Base-by-base conservation (phyloP, 2,113 vertebrate genomes). In the Siniperca knerii region DNA sequence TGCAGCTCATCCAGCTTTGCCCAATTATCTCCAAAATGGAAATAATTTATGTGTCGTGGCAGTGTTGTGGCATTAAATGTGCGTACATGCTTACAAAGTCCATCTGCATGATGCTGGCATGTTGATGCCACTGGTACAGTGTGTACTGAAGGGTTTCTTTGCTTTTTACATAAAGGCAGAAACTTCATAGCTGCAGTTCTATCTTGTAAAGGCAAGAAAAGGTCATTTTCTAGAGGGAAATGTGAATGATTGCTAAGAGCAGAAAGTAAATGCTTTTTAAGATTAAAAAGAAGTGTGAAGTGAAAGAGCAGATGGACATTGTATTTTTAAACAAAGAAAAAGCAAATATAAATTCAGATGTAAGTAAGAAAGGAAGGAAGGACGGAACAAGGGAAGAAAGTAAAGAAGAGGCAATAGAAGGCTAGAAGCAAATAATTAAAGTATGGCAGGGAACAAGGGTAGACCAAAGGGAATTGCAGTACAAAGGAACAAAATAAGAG, bases 1-100 rank as follows among this genome's bases (percentile, higher is more conserved):
- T 37, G 67, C 11, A 69, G 65, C 54, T 44, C 67, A 50, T 18
- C 35, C 61, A 33, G 72, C 58, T 20, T 23, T 9, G 6, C 20
- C 44, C 52, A 23, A 52, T 74, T 64, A 66, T 85, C 46, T 44
- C 13, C 57, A 64, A n/a, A 68, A 65, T 25, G 58, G 69, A 85
- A 89, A 89, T 85, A 44, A 91, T 87, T 72, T 18, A 85, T 81
- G 64, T 46, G 71, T 5, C 44, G 58, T 55, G 37, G 3, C 70
- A 79, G 29, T 29, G 29, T 29, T 29, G 29, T 29, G 29, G 29
- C 29, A 29, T 70, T 37, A 84, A 78, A 87, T 72, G 64, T 75
- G 67, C 16, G 70, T 61, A 67, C 29, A 25, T n/a, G 25, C 42
- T 37, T 25, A 37, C 15, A 46, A 5, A 54, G 8, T 40, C 42